Conservation (phyloP, 2,113 vertebrate species). For the Indicator indicator region DNA sequence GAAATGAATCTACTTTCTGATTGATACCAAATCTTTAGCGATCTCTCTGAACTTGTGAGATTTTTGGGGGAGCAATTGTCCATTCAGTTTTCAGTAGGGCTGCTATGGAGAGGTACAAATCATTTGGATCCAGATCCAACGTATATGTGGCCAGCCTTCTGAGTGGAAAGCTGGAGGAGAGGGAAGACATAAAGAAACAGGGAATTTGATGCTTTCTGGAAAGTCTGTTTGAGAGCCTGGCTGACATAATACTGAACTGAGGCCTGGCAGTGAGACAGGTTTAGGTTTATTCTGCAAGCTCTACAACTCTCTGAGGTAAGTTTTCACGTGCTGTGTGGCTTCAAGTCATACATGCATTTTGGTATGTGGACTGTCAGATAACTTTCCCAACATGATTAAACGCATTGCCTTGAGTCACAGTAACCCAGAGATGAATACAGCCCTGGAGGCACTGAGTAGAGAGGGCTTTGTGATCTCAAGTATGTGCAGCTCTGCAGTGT, state of each 20-base stretch:
- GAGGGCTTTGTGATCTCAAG: not conserved
- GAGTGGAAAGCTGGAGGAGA: not conserved
- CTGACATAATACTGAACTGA: not conserved
- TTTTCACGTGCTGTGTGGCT: not conserved
- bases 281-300: not conserved
- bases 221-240: not conserved
- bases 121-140: not conserved
- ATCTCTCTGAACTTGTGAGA: not conserved
- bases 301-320: not conserved
- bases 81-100: not conserved
- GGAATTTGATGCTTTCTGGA: not conserved
- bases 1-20: not conserved
- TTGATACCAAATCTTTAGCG: not conserved
- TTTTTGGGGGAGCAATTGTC: not conserved
- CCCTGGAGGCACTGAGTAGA: not conserved
- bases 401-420: not conserved
- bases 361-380: not conserved
- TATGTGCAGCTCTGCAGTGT: not conserved
- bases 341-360: fast-evolving
- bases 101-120: not conserved
- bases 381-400: not conserved
- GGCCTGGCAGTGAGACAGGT: not conserved
- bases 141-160: not conserved
- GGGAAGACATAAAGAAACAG: not conserved
- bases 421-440: not conserved